Percentiles rank a stretch among this genome's conserved stretches.
These are phyloP conservation scores for Sandelia bainsii DNA, from an alignment of 2,797 vertebrate genomes.

Conservation along the genomic window DNA sequence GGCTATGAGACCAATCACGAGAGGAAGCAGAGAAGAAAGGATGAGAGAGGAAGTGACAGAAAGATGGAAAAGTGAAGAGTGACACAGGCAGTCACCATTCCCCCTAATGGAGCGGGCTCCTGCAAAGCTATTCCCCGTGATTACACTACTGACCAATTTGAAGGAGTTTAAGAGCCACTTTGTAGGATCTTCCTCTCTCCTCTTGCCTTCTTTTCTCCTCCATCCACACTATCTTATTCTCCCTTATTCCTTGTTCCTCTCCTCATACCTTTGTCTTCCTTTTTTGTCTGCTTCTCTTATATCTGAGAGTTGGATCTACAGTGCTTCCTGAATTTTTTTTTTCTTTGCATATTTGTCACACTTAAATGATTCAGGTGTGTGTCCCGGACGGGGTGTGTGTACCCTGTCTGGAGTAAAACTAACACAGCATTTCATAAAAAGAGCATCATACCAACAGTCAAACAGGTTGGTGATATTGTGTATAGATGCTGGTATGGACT, in stretches of 20 bases:
- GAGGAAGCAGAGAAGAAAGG: slow-evolving; percentile 36
- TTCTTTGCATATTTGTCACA: too few species aligned
- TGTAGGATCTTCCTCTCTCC: slow-evolving; percentile 28
- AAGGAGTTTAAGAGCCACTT: slow-evolving; percentile 67
- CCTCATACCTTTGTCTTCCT: neutral
- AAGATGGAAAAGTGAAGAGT: slow-evolving; percentile 26
- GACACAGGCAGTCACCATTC: slow-evolving; percentile 34
- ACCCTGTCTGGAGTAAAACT: too few species aligned
- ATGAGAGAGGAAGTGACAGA: slow-evolving; percentile 56
- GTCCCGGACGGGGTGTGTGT: too few species aligned
- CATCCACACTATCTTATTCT: neutral
- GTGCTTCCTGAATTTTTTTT: too few species aligned
- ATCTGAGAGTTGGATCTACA: slow-evolving; percentile 25
- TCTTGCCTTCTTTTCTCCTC: neutral
- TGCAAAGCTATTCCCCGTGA: slow-evolving; percentile 64
- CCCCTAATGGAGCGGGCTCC: slow-evolving; percentile 53
- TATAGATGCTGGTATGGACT: too few species aligned
- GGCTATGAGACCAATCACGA: slow-evolving; percentile 32
- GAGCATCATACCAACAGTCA: too few species aligned
- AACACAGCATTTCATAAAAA: too few species aligned
- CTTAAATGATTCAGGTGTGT: too few species aligned
- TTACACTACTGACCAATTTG: slow-evolving; percentile 75
- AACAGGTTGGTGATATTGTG: too few species aligned
- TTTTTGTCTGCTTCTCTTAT: slow-evolving; percentile 5
- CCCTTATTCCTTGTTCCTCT: neutral